phyloP scores from a whole-genome alignment of 2,113 vertebrate species.

The Menidia beryllina region DNA sequence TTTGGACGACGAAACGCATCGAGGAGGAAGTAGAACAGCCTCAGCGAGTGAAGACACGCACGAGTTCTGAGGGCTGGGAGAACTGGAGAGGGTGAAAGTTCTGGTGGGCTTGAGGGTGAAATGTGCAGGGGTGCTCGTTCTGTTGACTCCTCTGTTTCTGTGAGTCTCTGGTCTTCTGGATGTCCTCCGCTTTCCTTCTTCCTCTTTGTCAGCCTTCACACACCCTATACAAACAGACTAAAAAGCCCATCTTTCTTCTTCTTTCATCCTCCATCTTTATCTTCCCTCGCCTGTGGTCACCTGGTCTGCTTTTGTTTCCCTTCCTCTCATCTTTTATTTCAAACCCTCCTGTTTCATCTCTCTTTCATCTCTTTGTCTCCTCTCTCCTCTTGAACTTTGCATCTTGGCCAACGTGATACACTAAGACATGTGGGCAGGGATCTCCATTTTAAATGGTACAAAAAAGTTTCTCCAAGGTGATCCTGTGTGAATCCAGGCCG shows the following conservation, averaged over 20 bases:
- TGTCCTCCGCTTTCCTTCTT: conserved; percentile 1
- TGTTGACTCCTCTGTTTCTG: not conserved
- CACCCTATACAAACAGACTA: conserved; percentile 6
- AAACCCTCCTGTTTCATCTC: not conserved
- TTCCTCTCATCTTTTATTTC: not conserved
- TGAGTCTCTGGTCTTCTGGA: conserved; percentile 4
- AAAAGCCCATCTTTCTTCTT: conserved; percentile 21
- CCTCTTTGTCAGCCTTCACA: too few species aligned
- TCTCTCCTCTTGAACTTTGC: conserved; percentile 1
- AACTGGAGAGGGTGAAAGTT: conserved; percentile 48
- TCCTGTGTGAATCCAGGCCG: conserved; percentile 34
- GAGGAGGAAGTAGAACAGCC: conserved; percentile 53
- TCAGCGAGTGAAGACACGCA: conserved; percentile 32
- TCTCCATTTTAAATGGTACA: conserved; percentile 29
- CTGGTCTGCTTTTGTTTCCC: conserved; percentile 21
- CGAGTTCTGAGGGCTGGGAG: conserved; percentile 27
- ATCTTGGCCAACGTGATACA: conserved; percentile 47
- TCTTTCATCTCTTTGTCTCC: conserved; percentile 5
- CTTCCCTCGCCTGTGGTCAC: conserved; percentile 4
- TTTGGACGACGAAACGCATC: conserved; percentile 27
- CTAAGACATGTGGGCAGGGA: conserved; percentile 36
- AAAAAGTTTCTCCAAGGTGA: conserved; percentile 39
- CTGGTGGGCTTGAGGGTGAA: conserved; percentile 14
- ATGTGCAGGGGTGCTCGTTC: conserved; percentile 18
- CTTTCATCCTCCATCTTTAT: conserved; percentile 10